These are phyloP conservation scores for Pseudorectes ferrugineus DNA, from an alignment of 2,113 vertebrate genomes.

Conservation along the genomic window DNA sequence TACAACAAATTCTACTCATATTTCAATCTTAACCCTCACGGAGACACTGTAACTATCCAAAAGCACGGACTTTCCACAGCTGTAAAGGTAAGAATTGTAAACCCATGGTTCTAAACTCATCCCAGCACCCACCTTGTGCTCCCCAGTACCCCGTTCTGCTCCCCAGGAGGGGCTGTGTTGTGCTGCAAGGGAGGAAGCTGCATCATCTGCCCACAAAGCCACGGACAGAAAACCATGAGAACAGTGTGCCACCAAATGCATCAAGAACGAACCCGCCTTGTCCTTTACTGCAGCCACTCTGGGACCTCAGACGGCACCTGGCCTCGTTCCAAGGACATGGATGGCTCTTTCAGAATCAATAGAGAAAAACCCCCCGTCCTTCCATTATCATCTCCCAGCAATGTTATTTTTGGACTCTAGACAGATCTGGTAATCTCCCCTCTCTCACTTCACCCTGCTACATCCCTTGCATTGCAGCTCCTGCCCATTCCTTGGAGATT, in stretches of 20 bases:
- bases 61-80: not conserved
- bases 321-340: not conserved
- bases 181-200: not conserved
- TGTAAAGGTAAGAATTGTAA: not conserved
- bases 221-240: not conserved
- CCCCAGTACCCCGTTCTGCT: not conserved
- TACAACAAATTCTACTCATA: not conserved
- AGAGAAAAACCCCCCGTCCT: not conserved
- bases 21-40: not conserved
- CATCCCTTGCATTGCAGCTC: not conserved
- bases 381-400: not conserved
- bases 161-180: not conserved
- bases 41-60: not conserved
- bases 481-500: not conserved
- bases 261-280: fast-evolving
- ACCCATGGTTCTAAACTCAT: fast-evolving
- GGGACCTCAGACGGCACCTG: not conserved
- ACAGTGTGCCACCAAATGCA: not conserved
- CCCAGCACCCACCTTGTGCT: not conserved
- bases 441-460: not conserved
- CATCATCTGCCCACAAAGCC: not conserved
- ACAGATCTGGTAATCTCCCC: not conserved
- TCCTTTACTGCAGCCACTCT: not conserved
- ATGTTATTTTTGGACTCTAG: not conserved
- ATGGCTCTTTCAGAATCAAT: not conserved